phyloP scores from a whole-genome alignment of 1,140 invertebrate species.

The Nebria ingens region DNA sequence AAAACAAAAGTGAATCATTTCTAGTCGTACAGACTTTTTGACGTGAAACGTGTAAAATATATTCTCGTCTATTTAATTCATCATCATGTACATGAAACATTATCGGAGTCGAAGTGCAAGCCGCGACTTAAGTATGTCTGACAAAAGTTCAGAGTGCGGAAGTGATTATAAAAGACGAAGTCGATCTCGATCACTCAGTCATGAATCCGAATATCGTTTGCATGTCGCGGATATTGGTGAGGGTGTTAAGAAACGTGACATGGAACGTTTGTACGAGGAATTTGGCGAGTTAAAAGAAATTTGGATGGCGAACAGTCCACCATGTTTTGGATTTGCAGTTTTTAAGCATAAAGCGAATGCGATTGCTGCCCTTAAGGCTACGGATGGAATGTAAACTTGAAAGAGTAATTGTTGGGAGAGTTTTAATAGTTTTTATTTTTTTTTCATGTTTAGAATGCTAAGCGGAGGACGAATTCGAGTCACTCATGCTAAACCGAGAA shows the following conservation, averaged over 20 bases:
- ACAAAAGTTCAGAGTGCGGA: neutral
- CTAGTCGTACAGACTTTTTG: too few relatives aligned
- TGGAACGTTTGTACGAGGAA: slow-evolving; percentile 52
- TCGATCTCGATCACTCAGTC: slow-evolving; percentile 29
- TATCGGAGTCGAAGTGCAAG: neutral
- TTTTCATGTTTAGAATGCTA: slow-evolving; percentile 27
- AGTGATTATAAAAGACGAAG: neutral
- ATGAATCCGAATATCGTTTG: slow-evolving; percentile 32
- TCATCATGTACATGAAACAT: too few relatives aligned
- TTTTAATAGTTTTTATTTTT: neutral
- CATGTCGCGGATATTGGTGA: slow-evolving; percentile 40
- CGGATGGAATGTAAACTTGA: slow-evolving; percentile 50
- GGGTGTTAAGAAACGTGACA: slow-evolving; percentile 40
- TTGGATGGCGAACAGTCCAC: slow-evolving; percentile 59
- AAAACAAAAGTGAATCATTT: too few relatives aligned
- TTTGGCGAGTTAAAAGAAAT: slow-evolving; percentile 56
- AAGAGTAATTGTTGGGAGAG: neutral
- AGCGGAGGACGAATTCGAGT: slow-evolving; percentile 35
- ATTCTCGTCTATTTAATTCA: too few relatives aligned
- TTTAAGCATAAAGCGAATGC: slow-evolving; percentile 60
- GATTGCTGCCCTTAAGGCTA: slow-evolving; percentile 48
- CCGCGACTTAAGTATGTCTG: neutral
- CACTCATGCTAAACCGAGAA: slow-evolving; percentile 35
- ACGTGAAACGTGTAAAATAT: too few relatives aligned
- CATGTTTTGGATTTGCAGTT: slow-evolving; percentile 64